phyloP scores from a whole-genome alignment of 2,888 invertebrate genomes.

The Ceramica pisi region DNA sequence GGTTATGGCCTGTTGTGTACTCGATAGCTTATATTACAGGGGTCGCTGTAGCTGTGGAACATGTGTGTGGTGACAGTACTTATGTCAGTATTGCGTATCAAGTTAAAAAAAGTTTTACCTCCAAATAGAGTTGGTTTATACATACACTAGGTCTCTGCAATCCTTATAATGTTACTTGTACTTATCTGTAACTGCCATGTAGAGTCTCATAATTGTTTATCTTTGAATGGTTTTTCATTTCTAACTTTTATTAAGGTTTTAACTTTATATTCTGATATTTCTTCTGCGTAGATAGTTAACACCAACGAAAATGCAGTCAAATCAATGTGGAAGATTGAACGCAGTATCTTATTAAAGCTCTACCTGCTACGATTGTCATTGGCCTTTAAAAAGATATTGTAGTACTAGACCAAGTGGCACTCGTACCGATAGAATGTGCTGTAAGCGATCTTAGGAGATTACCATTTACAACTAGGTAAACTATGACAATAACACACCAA shows the following conservation, averaged over 20 bases:
- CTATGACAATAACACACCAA: constrained; percentile 81
- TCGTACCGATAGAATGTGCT: background rate
- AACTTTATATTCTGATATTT: background rate
- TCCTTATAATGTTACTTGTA: constrained; percentile 3
- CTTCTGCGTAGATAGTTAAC: no score
- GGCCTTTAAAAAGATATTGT: background rate
- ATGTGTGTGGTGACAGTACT: constrained; percentile 77
- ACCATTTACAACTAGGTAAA: constrained; percentile 75
- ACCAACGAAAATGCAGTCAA: background rate
- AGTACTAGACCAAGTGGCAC: constrained; percentile 1
- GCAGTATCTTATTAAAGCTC: background rate
- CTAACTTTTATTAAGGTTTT: constrained; percentile 1
- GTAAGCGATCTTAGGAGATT: constrained; percentile 35
- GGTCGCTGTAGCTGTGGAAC: constrained; percentile 77
- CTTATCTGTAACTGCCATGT: background rate
- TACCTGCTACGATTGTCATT: background rate
- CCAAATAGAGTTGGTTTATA: constrained; percentile 27
- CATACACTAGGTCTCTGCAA: background rate
- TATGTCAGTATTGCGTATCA: constrained; percentile 48
- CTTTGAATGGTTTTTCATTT: background rate
- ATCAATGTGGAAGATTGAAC: background rate
- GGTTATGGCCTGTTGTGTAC: constrained; percentile 74
- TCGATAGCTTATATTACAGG: constrained; percentile 75
- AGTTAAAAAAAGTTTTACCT: constrained; percentile 41
- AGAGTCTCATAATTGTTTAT: constrained; percentile 1